Base-by-base conservation (phyloP, 2,797 vertebrate species). In the Threskiornis aethiopicus region DNA sequence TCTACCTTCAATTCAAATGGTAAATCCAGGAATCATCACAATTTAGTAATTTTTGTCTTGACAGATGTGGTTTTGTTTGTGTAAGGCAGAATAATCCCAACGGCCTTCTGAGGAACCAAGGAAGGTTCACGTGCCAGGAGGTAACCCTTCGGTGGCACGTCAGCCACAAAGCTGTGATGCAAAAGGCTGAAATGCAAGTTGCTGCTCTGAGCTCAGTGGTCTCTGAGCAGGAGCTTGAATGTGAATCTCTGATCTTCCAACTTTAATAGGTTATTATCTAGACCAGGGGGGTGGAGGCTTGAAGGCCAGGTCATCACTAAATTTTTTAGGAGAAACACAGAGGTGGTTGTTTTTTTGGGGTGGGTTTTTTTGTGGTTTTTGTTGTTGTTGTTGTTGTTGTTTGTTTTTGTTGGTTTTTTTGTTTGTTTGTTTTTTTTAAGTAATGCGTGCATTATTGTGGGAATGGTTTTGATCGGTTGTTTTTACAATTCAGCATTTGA, bases 211-310 rank as follows among this genome's bases (percentile, higher is more conserved):
- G 28, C 16, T 66, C 15, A 24, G 31, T 84, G 13, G 6, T 59
- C 9, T 75, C 44, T 39, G 44, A 59, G 33, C 29, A 89, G n/a
- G 75, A 92, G 20, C 39, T 86, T 87, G 33, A 59, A 47, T 0
- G 1, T 37, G 9, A 72, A 58, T 75, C 39, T 94, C 62, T 46
- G 4, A 35, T 46, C 46, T 94, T 94, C 51, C 24, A 33, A 13
- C 22, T 84, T 79, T 17, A 46, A 16, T 42, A 59, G 5, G 9
- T 73, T 78, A 18, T 69, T 82, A 7, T 44, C 25, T 58, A 51
- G 25, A 16, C 25, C 29, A 7, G 0, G 5, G 18, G 3, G 2
- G 1, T 54, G 8, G 14, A 31, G 9, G 20, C 18, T 57, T 84
- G 54, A 87, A 66, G 31, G 22, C 22, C 10, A 67, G 12, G 6